Percentiles rank a stretch among this genome's conserved stretches.
Evolutionary conservation across 2,797 vertebrate species (phyloP).

Genomic region (Danio choprae): DNA sequence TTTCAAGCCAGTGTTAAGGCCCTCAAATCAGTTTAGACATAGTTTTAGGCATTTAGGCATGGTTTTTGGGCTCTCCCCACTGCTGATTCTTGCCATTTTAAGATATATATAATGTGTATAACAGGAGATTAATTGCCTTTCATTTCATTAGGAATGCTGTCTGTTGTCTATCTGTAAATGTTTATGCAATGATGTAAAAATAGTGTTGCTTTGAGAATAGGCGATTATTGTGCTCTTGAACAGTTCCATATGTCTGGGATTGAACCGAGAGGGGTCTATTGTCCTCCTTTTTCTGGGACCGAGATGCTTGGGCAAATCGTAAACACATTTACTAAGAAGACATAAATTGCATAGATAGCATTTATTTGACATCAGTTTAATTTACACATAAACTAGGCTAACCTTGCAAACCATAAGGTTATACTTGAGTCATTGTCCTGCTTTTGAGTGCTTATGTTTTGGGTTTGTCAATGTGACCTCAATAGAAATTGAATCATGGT

Average conservation of each 20-base stretch:
- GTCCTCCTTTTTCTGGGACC: constrained; percentile 46
- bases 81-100: not conserved
- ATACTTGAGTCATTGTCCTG: not conserved
- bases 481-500: not conserved
- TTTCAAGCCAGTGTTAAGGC: not conserved
- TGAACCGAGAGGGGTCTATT: constrained; percentile 30
- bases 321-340: constrained; percentile 36
- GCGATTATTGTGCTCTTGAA: constrained; percentile 51
- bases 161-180: constrained; percentile 51
- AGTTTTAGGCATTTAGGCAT: too few relatives aligned
- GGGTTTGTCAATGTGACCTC: not conserved
- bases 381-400: constrained; percentile 41
- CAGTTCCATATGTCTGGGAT: constrained; percentile 50
- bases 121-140: constrained; percentile 47
- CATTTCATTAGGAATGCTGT: constrained; percentile 42
- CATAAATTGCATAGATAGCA: constrained; percentile 32
- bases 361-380: constrained; percentile 37
- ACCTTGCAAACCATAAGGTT: not conserved
- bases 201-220: constrained; percentile 51
- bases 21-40: not conserved
- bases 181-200: constrained; percentile 61
- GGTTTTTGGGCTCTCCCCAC: not conserved
- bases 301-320: constrained; percentile 33
- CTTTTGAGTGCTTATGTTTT: constrained; percentile 6
- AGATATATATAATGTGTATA: constrained; percentile 23